Conservation (phyloP, 2,888 invertebrate genomes). For the Thyatira batis region DNA sequence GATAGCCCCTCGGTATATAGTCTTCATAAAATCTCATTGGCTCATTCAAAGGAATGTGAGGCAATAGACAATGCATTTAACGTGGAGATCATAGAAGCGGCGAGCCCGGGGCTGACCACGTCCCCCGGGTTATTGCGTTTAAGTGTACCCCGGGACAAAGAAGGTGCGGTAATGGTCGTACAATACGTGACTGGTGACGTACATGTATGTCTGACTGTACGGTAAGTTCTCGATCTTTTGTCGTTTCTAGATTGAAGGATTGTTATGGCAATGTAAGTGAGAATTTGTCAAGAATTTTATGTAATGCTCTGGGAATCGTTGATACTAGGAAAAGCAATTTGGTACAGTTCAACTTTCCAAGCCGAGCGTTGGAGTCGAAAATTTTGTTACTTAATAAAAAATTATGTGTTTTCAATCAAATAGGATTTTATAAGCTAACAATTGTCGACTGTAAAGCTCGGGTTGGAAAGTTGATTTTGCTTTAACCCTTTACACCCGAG, state of each 20-base stretch:
- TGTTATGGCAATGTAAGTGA: too few species aligned
- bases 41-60: neutral
- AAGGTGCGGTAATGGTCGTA: slow-evolving; percentile 4
- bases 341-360: too few species aligned
- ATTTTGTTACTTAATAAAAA: too few species aligned
- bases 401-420: too few species aligned
- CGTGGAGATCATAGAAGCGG: neutral
- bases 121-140: slow-evolving; percentile 4
- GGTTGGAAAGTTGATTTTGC: too few species aligned
- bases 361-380: too few species aligned
- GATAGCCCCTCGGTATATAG: neutral
- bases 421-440: too few species aligned
- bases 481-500: too few species aligned
- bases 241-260: neutral
- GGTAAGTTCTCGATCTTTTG: neutral
- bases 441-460: too few species aligned
- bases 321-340: too few species aligned
- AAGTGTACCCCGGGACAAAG: slow-evolving; percentile 2
- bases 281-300: too few species aligned
- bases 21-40: neutral
- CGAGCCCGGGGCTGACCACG: neutral
- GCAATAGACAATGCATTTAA: slow-evolving; percentile 1
- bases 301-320: too few species aligned
- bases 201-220: neutral
- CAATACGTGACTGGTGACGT: slow-evolving; percentile 4